Conservation (phyloP, 2,888 invertebrate species). For the Abrostola tripartita region DNA sequence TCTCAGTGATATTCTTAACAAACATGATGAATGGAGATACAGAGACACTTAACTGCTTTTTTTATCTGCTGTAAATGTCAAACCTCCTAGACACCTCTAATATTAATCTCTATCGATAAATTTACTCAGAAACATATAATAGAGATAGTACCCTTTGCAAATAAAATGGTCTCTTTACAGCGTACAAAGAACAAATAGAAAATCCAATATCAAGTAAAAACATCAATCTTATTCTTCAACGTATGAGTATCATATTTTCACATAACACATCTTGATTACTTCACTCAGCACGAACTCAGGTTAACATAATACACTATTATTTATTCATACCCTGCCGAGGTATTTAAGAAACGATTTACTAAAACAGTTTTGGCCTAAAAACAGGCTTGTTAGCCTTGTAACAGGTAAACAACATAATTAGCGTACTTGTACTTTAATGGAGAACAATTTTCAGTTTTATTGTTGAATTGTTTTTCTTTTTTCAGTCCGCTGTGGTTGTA, state of each 20-base stretch:
- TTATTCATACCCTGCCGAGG: conserved; percentile 6
- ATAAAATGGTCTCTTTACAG: too few relatives aligned
- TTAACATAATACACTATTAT: conserved; percentile 10
- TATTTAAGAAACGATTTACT: conserved; percentile 28
- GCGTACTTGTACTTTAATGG: conserved; percentile 19
- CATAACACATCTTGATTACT: background rate
- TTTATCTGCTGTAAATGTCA: too few relatives aligned
- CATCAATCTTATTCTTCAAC: too few relatives aligned
- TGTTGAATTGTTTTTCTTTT: conserved; percentile 15
- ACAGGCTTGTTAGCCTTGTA: conserved; percentile 17
- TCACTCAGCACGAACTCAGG: background rate
- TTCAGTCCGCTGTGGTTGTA: background rate
- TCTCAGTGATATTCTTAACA: too few relatives aligned
- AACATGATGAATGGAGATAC: too few relatives aligned
- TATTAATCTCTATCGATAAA: too few relatives aligned
- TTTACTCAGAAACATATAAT: too few relatives aligned
- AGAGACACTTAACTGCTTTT: too few relatives aligned
- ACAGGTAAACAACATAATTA: conserved; percentile 45
- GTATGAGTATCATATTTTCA: background rate
- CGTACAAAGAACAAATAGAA: too few relatives aligned
- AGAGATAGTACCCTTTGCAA: too few relatives aligned
- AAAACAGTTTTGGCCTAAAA: conserved; percentile 20
- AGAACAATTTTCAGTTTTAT: conserved; percentile 14
- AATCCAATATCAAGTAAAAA: too few relatives aligned
- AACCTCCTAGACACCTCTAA: too few relatives aligned